Percentiles rank a stretch among this genome's conserved stretches.
Conservation (phyloP, 2,888 invertebrate species). For the Diogma glabrata region DNA sequence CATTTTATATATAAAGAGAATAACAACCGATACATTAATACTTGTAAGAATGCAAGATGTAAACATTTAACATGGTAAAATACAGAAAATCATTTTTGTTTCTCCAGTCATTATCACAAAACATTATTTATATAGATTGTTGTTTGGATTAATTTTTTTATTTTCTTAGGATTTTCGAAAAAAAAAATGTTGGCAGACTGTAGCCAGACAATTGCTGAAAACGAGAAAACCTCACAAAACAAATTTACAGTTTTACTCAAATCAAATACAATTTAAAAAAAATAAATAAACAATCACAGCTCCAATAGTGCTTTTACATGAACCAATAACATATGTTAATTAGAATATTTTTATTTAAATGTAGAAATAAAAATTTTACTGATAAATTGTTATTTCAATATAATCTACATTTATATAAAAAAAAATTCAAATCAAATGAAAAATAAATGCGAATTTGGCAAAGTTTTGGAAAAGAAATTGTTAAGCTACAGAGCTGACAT, state of each 20-base stretch:
- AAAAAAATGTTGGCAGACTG: conserved; percentile 20
- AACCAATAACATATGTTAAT: conserved; percentile 3
- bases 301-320: conserved; percentile 5
- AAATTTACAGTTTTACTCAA: not conserved
- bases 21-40: conserved; percentile 9
- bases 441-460: conserved; percentile 27
- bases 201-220: conserved; percentile 28
- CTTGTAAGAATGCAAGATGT: conserved; percentile 9
- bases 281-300: not conserved
- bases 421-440: conserved; percentile 13
- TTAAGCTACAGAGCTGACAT: conserved; percentile 34
- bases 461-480: conserved; percentile 31
- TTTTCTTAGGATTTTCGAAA: not conserved
- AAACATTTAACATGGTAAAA: conserved; percentile 18
- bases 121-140: conserved; percentile 20
- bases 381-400: conserved; percentile 4
- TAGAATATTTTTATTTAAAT: conserved; percentile 7
- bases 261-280: conserved; percentile 4
- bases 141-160: conserved; percentile 3
- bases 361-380: not conserved
- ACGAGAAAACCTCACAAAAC: conserved; percentile 1
- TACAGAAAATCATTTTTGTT: conserved; percentile 17
- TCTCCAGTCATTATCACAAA: conserved; percentile 38
- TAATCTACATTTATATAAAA: conserved; percentile 11
- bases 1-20: not conserved